Evolutionary conservation across 30 jellyfish, hydroid and myxozoan species (phyloP).

Genomic region (Turritopsis rubra): DNA sequence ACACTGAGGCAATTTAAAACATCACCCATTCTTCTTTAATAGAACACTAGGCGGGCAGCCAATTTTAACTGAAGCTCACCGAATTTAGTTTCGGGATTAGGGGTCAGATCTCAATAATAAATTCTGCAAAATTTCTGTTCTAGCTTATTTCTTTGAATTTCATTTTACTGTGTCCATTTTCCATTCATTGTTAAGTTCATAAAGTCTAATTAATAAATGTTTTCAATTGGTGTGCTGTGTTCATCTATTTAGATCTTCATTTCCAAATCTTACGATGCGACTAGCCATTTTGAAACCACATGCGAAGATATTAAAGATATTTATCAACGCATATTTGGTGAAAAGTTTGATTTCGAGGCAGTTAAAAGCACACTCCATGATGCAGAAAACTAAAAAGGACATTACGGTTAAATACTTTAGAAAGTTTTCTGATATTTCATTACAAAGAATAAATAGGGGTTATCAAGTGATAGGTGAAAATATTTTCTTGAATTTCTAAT

Average conservation of each 20-base stretch:
- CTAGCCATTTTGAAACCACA: conserved; percentile 97
- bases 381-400: not conserved
- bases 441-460: not conserved
- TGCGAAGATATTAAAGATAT: conserved; percentile 90
- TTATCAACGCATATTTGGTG: conserved; percentile 74
- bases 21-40: no score
- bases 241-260: conserved; percentile 51
- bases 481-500: not conserved
- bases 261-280: conserved; percentile 96
- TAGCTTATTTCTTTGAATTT: no score
- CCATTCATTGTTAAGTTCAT: no score
- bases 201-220: no score
- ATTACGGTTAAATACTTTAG: no score
- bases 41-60: no score
- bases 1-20: no score
- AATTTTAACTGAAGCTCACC: no score
- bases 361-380: conserved; percentile 23
- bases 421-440: not conserved
- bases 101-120: no score
- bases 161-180: not conserved
- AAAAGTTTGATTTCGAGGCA: conserved; percentile 77
- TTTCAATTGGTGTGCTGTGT: not conserved
- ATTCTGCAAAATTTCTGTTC: no score
- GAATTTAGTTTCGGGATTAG: no score
- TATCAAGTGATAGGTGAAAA: not conserved